phyloP scores from a whole-genome alignment of 2,888 invertebrate genomes.

The Polietes domitor region DNA sequence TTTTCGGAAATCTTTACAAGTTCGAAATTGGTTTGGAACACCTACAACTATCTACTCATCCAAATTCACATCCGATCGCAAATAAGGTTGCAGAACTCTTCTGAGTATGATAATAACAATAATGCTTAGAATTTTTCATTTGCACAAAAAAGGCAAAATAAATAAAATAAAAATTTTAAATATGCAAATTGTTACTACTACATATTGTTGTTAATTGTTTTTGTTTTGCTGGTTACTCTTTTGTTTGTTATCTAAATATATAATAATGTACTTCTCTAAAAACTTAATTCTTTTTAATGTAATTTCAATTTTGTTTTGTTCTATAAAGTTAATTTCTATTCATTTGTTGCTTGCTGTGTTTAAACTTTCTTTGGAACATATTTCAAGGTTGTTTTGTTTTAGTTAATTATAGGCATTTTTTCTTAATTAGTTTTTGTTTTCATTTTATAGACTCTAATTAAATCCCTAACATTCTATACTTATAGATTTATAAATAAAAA shows the following conservation, averaged over 20 bases:
- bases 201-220: slow-evolving; percentile 45
- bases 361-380: slow-evolving; percentile 63
- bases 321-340: slow-evolving; percentile 49
- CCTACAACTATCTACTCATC: too few species aligned
- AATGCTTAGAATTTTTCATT: background rate
- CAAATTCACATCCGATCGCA: background rate
- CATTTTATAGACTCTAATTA: slow-evolving; percentile 57
- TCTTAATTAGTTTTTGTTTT: slow-evolving; percentile 40
- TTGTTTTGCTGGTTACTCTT: slow-evolving; percentile 49
- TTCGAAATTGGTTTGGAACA: background rate
- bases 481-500: slow-evolving; percentile 55
- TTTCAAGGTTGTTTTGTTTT: slow-evolving; percentile 49
- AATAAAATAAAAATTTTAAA: slow-evolving; percentile 29
- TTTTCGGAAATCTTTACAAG: background rate
- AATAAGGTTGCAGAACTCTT: background rate
- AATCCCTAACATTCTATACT: slow-evolving; percentile 63
- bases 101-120: background rate
- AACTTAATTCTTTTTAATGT: slow-evolving; percentile 54
- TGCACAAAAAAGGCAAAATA: slow-evolving; percentile 26
- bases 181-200: slow-evolving; percentile 16
- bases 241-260: slow-evolving; percentile 53
- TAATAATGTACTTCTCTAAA: slow-evolving; percentile 54
- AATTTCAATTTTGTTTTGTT: slow-evolving; percentile 53
- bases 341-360: slow-evolving; percentile 56
- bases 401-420: slow-evolving; percentile 25